Conservation (phyloP, 2,797 vertebrate genomes). For the Sebastes oblongus region DNA sequence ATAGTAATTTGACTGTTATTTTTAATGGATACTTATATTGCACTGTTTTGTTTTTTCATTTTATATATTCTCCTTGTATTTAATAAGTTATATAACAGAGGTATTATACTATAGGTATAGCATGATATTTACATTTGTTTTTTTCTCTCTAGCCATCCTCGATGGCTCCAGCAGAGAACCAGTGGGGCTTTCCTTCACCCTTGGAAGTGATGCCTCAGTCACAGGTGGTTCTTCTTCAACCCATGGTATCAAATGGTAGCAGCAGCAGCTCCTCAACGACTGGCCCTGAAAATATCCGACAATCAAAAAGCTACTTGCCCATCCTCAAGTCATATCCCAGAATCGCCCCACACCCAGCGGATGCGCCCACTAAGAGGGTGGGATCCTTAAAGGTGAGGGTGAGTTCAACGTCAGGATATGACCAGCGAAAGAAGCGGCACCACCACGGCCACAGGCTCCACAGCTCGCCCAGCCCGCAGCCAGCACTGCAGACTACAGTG, state of each 20-base stretch:
- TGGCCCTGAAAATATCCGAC: conserved; percentile 75
- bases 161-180: conserved; percentile 76
- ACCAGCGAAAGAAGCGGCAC: conserved; percentile 58
- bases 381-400: conserved; percentile 54
- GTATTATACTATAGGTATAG: not conserved
- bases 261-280: conserved; percentile 66
- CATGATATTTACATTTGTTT: not conserved
- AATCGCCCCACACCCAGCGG: conserved; percentile 88
- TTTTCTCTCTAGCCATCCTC: conserved; percentile 69
- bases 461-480: conserved; percentile 40
- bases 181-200: conserved; percentile 87
- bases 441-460: conserved; percentile 52
- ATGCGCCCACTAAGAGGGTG: conserved; percentile 58
- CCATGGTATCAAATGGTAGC: conserved; percentile 78
- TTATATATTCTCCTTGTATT: not conserved
- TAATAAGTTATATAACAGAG: not conserved
- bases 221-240: conserved; percentile 88
- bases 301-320: conserved; percentile 83
- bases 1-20: not conserved
- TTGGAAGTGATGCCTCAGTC: conserved; percentile 89
- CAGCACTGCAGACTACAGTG: conserved; percentile 18
- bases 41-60: not conserved
- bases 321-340: conserved; percentile 89
- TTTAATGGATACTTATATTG: not conserved
- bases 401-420: conserved; percentile 44